Evolutionary conservation across 1,140 invertebrate species (phyloP).

Genomic region (Carposina sasakii): DNA sequence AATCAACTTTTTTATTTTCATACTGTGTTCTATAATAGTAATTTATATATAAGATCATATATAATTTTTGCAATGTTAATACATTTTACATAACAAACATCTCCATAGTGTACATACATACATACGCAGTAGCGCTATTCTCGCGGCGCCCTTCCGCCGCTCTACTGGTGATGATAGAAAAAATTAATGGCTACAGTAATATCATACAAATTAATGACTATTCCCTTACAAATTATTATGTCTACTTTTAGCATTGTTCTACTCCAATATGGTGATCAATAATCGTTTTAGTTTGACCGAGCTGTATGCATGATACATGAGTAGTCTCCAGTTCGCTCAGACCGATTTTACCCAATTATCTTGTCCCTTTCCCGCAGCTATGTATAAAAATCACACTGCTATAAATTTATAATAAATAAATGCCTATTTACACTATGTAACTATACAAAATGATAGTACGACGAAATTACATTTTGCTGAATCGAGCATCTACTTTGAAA

Average conservation of each 20-base stretch:
- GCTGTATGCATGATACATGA: conserved; percentile 46
- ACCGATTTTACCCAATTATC: conserved; percentile 40
- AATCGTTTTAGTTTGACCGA: conserved; percentile 47
- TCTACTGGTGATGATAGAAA: conserved; percentile 66
- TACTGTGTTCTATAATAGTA: conserved; percentile 71
- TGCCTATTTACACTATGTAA: conserved; percentile 72
- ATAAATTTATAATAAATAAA: conserved; percentile 73
- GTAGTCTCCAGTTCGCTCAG: conserved; percentile 48
- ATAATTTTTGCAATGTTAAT: conserved; percentile 72
- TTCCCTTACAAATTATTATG: conserved; percentile 71
- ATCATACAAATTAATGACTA: conserved; percentile 73
- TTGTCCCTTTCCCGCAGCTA: conserved; percentile 61
- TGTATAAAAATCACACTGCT: conserved; percentile 69
- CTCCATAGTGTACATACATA: conserved; percentile 69
- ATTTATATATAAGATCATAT: conserved; percentile 72
- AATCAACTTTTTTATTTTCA: conserved; percentile 69
- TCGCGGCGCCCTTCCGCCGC: conserved; percentile 27
- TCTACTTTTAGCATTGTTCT: conserved; percentile 69
- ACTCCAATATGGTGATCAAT: conserved; percentile 64
- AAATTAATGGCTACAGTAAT: conserved; percentile 70
- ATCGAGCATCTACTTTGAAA: conserved; percentile 64
- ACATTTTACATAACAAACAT: conserved; percentile 72
- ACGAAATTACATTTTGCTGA: conserved; percentile 63
- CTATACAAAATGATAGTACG: conserved; percentile 71
- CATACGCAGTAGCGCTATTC: conserved; percentile 42